These are phyloP conservation scores for Toxotes chatareus DNA, from an alignment of 2,113 vertebrate species.

Conservation along the genomic window DNA sequence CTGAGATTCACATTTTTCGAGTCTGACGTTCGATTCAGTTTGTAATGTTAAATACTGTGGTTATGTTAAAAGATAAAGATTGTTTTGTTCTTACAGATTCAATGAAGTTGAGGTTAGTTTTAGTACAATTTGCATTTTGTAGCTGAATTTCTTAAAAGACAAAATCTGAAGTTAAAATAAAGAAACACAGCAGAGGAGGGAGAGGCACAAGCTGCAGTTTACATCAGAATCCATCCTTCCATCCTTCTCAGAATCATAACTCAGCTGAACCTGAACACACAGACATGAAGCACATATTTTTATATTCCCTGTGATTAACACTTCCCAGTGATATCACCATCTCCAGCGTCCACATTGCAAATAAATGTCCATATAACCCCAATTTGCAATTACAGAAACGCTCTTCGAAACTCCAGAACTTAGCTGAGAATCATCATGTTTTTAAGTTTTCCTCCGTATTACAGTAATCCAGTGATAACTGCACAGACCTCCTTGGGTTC, in stretches of 20 bases:
- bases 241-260: neutral
- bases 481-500: no score
- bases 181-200: no score
- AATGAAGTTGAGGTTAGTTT: neutral
- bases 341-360: no score
- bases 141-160: neutral
- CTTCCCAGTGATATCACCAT: neutral
- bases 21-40: neutral
- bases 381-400: no score
- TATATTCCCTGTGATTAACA: neutral
- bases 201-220: no score
- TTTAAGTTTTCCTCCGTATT: no score
- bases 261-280: neutral
- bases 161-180: no score
- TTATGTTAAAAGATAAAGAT: neutral
- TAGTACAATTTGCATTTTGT: neutral
- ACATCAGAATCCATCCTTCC: neutral
- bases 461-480: no score
- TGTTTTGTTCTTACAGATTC: neutral
- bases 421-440: no score
- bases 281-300: neutral
- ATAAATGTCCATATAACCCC: no score
- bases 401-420: no score
- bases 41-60: conserved; percentile 7
- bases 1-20: conserved; percentile 19